Evolutionary conservation across 2,113 vertebrate species (phyloP).

Genomic region (Probosciger aterrimus): DNA sequence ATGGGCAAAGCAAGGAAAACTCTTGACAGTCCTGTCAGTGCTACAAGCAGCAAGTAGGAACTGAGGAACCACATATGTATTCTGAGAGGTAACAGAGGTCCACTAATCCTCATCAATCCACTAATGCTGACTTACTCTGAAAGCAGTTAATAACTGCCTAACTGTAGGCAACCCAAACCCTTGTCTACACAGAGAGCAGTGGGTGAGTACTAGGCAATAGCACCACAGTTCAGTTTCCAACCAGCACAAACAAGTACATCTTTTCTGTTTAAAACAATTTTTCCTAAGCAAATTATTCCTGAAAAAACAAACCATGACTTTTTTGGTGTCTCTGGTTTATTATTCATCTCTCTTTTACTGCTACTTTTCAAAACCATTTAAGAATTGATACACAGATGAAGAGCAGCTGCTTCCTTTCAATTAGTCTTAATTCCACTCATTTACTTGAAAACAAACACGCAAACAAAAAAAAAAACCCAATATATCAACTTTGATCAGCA

Average conservation of each 20-base stretch:
- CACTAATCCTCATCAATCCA: neutral
- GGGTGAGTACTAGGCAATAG: neutral
- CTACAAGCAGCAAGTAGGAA: neutral
- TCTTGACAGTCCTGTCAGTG: neutral
- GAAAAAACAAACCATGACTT: neutral
- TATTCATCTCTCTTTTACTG: neutral
- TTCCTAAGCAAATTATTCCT: neutral
- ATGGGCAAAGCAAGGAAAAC: neutral
- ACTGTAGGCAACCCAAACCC: neutral
- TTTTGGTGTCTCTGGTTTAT: rapidly evolving
- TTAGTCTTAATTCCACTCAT: neutral
- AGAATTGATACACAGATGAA: neutral
- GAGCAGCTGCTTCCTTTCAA: neutral
- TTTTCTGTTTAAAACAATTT: neutral
- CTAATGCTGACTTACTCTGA: neutral
- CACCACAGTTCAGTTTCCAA: neutral
- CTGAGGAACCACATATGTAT: neutral
- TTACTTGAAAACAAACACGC: neutral
- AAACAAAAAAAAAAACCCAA: rapidly evolving
- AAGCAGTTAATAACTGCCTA: neutral
- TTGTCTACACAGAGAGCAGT: neutral
- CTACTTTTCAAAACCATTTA: neutral
- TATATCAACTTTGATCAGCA: neutral
- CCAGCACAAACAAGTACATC: neutral
- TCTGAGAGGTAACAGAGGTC: neutral